Conservation (phyloP, 64 coral and sea anemone genomes). For the Actinia equina region DNA sequence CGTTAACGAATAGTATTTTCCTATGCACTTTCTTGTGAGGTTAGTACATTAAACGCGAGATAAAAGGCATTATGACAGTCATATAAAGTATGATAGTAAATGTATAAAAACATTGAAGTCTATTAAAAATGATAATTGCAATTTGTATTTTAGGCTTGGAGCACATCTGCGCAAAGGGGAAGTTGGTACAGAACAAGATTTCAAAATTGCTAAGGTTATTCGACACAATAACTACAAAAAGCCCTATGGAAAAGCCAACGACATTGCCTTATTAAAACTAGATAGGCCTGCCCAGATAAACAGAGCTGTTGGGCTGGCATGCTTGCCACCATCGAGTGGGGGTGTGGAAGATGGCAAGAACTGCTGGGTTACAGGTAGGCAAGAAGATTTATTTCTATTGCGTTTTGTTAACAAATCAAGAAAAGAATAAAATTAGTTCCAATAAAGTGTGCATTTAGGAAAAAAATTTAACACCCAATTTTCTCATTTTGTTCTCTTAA, state of each 20-base stretch:
- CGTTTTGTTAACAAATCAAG: too few species aligned
- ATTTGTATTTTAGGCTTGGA: constrained; percentile 36
- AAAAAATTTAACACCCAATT: too few species aligned
- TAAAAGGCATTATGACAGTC: neutral
- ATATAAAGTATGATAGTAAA: too few species aligned
- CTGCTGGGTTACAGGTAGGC: constrained; percentile 48
- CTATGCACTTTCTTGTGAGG: neutral
- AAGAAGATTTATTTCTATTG: neutral
- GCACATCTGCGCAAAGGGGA: constrained; percentile 31
- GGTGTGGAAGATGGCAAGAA: constrained; percentile 25
- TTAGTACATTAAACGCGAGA: neutral
- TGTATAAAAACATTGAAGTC: too few species aligned
- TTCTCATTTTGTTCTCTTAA: neutral
- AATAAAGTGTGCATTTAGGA: too few species aligned
- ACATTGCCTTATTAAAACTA: constrained; percentile 64
- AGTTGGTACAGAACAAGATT: constrained; percentile 38
- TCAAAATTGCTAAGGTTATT: constrained; percentile 30
- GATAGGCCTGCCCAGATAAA: constrained; percentile 19
- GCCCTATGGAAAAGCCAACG: constrained; percentile 27
- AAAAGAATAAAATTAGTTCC: too few species aligned
- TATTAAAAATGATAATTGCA: too few species aligned
- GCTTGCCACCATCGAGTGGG: constrained; percentile 5
- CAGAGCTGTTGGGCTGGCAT: neutral
- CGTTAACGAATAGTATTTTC: neutral
- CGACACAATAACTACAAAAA: constrained; percentile 30